A percentile compares a stretch with the other conserved stretches of the same genome.
These are phyloP conservation scores for Hemitrygon akajei DNA, from an alignment of 2,797 vertebrate species.

Conservation along the genomic window DNA sequence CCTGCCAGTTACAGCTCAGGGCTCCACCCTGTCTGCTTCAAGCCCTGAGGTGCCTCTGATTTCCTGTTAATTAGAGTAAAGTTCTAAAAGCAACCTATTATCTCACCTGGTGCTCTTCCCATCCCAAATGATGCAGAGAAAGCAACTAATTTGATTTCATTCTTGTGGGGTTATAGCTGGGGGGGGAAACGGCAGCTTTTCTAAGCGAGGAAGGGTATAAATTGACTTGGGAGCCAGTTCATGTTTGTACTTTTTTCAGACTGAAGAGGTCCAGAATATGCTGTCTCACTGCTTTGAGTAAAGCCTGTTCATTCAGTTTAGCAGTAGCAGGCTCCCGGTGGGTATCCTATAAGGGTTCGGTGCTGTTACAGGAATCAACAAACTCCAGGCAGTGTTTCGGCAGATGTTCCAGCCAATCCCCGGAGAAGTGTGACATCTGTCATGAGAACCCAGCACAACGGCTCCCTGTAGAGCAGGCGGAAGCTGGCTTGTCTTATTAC, in stretches of 20 bases:
- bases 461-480: background rate
- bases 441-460: background rate
- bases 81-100: background rate
- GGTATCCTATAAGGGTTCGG: background rate
- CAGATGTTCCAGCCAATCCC: background rate
- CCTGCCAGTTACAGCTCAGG: background rate
- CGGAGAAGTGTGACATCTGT: background rate
- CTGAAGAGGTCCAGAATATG: background rate
- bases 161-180: background rate
- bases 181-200: background rate
- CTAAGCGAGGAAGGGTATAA: background rate
- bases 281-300: background rate
- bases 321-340: background rate
- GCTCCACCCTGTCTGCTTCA: background rate
- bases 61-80: background rate
- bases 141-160: background rate
- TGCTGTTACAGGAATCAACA: background rate
- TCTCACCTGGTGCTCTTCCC: background rate
- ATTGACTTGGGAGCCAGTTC: background rate
- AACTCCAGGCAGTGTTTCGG: background rate
- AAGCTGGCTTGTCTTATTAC: constrained; percentile 11
- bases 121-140: too few relatives aligned
- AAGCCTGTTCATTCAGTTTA: background rate
- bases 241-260: background rate
- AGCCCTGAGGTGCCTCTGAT: background rate